Conservation (phyloP, 1,140 invertebrate species). For the Glossosoma conforme region DNA sequence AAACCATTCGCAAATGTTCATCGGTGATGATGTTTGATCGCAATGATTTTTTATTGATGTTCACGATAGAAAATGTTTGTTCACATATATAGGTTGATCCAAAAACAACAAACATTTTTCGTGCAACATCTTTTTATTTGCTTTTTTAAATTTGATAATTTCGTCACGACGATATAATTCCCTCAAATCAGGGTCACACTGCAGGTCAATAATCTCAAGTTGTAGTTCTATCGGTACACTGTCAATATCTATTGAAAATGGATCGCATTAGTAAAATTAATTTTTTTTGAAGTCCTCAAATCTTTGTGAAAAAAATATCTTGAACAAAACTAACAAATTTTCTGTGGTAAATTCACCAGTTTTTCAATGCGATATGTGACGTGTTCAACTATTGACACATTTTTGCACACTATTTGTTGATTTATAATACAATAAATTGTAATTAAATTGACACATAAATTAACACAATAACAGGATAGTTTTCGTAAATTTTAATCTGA, state of each 20-base stretch:
- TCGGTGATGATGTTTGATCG: no score
- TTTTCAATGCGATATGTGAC: background rate
- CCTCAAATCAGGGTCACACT: background rate
- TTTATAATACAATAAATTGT: conserved; percentile 3
- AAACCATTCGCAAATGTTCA: no score
- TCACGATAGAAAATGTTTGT: no score
- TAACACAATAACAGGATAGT: no score
- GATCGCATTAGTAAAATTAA: background rate
- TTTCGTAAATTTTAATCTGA: conserved; percentile 4
- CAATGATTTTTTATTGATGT: no score
- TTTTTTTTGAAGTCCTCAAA: background rate
- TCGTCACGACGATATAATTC: no score
- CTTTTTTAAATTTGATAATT: background rate
- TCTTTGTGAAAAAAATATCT: background rate
- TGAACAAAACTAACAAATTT: background rate
- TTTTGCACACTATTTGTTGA: conserved; percentile 1
- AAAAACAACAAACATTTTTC: conserved; percentile 3
- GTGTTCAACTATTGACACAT: conserved; percentile 9
- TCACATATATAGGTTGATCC: conserved; percentile 7
- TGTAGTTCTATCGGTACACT: no score
- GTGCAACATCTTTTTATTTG: background rate
- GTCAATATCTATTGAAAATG: conserved; percentile 3
- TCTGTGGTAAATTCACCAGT: background rate
- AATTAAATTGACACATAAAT: conserved; percentile 4
- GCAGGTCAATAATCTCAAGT: conserved; percentile 4